phyloP scores from a whole-genome alignment of 1,140 invertebrate species.

The Brachionus calyciflorus region DNA sequence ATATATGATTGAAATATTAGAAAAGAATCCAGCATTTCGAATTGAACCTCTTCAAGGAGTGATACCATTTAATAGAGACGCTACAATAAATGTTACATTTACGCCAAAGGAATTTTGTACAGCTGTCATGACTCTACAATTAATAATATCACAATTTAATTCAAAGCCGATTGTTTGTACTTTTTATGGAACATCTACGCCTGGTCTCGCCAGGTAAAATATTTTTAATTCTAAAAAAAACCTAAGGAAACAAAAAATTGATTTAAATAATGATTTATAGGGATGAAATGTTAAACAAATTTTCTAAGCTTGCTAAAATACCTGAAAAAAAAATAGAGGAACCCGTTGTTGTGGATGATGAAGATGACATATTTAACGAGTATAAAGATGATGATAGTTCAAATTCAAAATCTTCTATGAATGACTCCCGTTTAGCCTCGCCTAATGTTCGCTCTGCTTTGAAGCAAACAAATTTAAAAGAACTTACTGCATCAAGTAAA shows the following conservation, averaged over 20 bases:
- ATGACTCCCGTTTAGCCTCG: not conserved
- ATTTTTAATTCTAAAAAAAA: not conserved
- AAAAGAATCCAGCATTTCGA: constrained; percentile 56
- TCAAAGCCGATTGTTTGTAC: constrained; percentile 56
- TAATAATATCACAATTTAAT: constrained; percentile 60
- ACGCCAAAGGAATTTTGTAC: constrained; percentile 58
- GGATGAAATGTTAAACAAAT: constrained; percentile 14
- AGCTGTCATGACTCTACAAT: constrained; percentile 54
- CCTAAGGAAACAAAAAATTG: not conserved
- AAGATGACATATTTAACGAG: constrained; percentile 1
- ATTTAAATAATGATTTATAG: not conserved
- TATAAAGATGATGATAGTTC: constrained; percentile 11
- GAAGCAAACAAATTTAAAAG: constrained; percentile 19
- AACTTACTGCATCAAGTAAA: not conserved
- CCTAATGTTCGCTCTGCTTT: not conserved
- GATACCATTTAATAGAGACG: constrained; percentile 56
- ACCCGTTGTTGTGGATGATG: not conserved
- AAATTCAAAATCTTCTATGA: not conserved
- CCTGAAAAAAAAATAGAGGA: not conserved
- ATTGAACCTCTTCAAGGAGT: constrained; percentile 57
- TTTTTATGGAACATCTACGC: constrained; percentile 55
- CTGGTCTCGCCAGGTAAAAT: constrained; percentile 54
- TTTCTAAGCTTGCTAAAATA: not conserved
- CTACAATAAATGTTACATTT: constrained; percentile 57
- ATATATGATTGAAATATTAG: constrained; percentile 54